Evolutionary conservation across 2,888 invertebrate species (phyloP).

Genomic region (Allacma fusca): DNA sequence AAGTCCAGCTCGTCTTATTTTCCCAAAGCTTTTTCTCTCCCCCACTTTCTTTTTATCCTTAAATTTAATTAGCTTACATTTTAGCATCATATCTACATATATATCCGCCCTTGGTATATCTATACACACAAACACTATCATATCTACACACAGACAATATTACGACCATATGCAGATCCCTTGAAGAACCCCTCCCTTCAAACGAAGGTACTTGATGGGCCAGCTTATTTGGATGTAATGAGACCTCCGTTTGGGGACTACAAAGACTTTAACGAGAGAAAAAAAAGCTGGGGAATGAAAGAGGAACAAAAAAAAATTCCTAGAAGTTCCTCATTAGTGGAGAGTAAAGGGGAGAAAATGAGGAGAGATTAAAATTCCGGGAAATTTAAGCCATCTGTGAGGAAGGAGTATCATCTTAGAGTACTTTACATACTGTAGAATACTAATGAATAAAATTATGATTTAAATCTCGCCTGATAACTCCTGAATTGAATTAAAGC

Average conservation of each 20-base stretch:
- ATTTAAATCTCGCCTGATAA: neutral
- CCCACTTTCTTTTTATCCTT: neutral
- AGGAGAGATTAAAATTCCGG: neutral
- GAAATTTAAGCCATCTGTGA: neutral
- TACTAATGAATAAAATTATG: neutral
- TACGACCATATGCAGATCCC: no score
- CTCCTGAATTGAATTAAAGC: neutral
- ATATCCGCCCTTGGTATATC: no score
- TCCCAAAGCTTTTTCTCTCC: neutral
- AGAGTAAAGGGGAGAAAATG: neutral
- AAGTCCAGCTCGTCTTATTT: no score
- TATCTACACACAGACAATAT: no score
- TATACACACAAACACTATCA: no score
- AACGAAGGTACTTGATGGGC: no score
- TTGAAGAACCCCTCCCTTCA: no score
- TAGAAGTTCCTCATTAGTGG: neutral
- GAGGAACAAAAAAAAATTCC: slow-evolving; percentile 4
- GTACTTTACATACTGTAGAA: neutral
- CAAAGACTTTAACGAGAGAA: neutral
- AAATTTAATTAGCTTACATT: neutral
- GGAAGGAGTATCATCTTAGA: neutral
- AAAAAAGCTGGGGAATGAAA: neutral
- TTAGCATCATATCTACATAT: neutral
- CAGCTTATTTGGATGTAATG: no score
- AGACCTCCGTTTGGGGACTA: no score